phyloP scores from a whole-genome alignment of 2,888 invertebrate genomes.

The Heliconius hortense region DNA sequence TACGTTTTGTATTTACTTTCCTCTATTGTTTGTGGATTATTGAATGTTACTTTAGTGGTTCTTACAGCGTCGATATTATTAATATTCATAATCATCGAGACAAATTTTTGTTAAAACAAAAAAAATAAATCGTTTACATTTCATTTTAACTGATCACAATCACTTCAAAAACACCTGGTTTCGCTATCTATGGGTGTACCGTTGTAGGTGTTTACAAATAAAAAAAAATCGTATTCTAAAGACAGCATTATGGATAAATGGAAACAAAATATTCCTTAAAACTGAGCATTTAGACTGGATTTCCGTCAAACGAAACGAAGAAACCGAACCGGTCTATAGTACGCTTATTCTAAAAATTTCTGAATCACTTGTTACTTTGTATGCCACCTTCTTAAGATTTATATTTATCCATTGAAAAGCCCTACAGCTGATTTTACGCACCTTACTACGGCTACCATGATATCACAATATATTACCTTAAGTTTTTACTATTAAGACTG shows the following conservation, averaged over 20 bases:
- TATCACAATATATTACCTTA: slow-evolving; percentile 32
- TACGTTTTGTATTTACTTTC: slow-evolving; percentile 65
- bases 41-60: slow-evolving; percentile 70
- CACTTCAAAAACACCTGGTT: slow-evolving; percentile 1
- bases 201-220: background rate
- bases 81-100: slow-evolving; percentile 19
- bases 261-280: slow-evolving; percentile 14
- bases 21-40: slow-evolving; percentile 73
- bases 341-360: background rate
- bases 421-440: slow-evolving; percentile 73
- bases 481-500: background rate
- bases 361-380: slow-evolving; percentile 35
- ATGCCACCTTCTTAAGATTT: slow-evolving; percentile 38
- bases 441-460: slow-evolving; percentile 58
- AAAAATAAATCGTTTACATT: background rate
- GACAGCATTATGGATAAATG: background rate
- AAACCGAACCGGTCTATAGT: background rate
- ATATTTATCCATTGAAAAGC: slow-evolving; percentile 40
- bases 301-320: background rate
- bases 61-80: slow-evolving; percentile 39
- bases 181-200: background rate
- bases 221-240: background rate
- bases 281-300: background rate
- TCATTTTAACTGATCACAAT: background rate
- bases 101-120: slow-evolving; percentile 7